Conservation (phyloP, 2,888 invertebrate genomes). For the Epiblema foenella region DNA sequence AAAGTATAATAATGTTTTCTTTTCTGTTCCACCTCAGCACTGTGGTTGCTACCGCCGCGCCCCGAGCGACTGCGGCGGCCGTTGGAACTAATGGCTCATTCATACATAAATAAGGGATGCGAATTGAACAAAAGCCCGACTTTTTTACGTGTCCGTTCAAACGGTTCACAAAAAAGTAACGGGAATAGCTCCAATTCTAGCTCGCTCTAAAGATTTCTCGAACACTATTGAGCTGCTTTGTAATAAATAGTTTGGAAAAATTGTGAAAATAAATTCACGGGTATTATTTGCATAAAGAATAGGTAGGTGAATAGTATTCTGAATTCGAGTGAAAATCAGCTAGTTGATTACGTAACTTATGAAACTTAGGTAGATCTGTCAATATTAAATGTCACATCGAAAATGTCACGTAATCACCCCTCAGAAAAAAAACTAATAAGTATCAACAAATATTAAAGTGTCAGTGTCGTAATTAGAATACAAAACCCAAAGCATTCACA, state of each 20-base stretch:
- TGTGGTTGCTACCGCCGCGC: constrained; percentile 40
- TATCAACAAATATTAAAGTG: too few species aligned
- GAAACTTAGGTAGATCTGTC: too few species aligned
- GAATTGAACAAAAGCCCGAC: constrained; percentile 47
- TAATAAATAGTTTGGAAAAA: not conserved
- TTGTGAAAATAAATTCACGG: not conserved
- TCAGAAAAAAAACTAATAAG: too few species aligned
- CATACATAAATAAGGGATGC: constrained; percentile 49
- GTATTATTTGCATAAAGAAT: not conserved
- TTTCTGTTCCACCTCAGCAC: constrained; percentile 13
- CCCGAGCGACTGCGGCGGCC: constrained; percentile 43
- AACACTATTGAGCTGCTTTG: constrained; percentile 19
- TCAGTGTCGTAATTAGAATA: too few species aligned
- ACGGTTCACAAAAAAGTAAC: constrained; percentile 45
- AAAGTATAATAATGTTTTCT: not conserved
- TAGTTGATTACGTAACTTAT: too few species aligned
- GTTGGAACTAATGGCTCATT: constrained; percentile 49
- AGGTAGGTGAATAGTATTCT: not conserved
- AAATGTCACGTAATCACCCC: too few species aligned
- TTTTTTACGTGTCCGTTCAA: constrained; percentile 46
- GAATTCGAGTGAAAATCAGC: not conserved
- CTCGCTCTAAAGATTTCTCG: constrained; percentile 33
- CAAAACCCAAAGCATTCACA: too few species aligned
- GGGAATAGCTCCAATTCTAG: constrained; percentile 34
- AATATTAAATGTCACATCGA: too few species aligned